These are phyloP conservation scores for Drosophila kokeensis DNA, from an alignment of 2,888 invertebrate genomes.

Conservation along the genomic window DNA sequence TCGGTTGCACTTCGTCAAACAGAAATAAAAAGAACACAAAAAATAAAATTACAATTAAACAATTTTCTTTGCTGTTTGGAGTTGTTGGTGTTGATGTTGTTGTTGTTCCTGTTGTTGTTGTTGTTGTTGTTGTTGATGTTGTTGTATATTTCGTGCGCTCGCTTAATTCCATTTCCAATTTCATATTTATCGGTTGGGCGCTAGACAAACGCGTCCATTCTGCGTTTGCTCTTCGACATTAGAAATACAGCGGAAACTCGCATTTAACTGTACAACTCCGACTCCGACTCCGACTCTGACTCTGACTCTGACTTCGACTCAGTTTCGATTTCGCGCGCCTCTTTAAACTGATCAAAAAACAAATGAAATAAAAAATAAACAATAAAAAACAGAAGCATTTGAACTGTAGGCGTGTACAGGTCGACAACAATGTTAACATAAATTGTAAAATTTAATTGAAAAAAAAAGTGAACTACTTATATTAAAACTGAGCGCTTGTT, in stretches of 20 bases:
- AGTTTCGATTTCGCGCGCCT: conserved; percentile 48
- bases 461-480: conserved; percentile 1
- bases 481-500: conserved; percentile 2
- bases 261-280: background rate
- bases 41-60: conserved; percentile 57
- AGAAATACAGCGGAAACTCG: conserved; percentile 30
- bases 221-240: conserved; percentile 67
- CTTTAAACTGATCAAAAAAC: conserved; percentile 26
- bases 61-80: conserved; percentile 54
- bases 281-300: conserved; percentile 1
- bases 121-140: conserved; percentile 27
- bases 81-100: conserved; percentile 18
- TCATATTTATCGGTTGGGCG: conserved; percentile 78
- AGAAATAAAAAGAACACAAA: conserved; percentile 10
- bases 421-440: conserved; percentile 21
- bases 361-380: conserved; percentile 2
- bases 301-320: conserved; percentile 14
- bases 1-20: conserved; percentile 53
- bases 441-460: conserved; percentile 20
- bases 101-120: conserved; percentile 18
- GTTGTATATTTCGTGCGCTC: conserved; percentile 38
- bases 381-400: conserved; percentile 57
- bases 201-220: conserved; percentile 80
- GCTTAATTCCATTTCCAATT: conserved; percentile 64
- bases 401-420: conserved; percentile 46